phyloP scores from a whole-genome alignment of 2,888 invertebrate species.

The Nasonovia ribisnigri region DNA sequence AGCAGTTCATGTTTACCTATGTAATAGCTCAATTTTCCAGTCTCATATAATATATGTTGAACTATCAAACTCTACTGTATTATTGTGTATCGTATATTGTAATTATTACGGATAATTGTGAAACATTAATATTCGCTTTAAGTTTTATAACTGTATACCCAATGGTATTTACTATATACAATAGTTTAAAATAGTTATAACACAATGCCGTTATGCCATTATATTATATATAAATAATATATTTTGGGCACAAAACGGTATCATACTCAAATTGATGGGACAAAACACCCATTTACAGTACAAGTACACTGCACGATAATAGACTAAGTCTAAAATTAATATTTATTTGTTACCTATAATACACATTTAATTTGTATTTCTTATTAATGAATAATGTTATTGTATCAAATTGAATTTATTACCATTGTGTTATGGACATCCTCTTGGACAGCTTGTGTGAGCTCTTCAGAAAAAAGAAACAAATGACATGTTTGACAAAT shows the following conservation, averaged over 20 bases:
- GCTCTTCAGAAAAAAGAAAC: constrained; percentile 88
- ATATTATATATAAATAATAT: neutral
- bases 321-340: neutral
- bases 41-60: neutral
- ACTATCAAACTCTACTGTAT: neutral
- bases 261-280: neutral
- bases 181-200: neutral
- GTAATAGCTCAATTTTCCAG: neutral
- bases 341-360: neutral
- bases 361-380: neutral
- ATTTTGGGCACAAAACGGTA: neutral
- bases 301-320: neutral
- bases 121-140: neutral
- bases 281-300: neutral
- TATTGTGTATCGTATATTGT: neutral
- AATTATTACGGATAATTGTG: neutral
- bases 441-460: constrained; percentile 68
- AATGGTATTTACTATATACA: neutral
- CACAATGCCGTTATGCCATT: neutral
- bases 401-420: neutral
- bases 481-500: constrained; percentile 93
- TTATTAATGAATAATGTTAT: neutral
- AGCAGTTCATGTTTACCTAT: neutral
- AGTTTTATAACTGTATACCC: neutral
- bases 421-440: constrained; percentile 47